Evolutionary conservation across 23 tunicate genomes (phyloP), one percentile per base, ranked within the genome.

Genomic region (Ciona savignyi): DNA sequence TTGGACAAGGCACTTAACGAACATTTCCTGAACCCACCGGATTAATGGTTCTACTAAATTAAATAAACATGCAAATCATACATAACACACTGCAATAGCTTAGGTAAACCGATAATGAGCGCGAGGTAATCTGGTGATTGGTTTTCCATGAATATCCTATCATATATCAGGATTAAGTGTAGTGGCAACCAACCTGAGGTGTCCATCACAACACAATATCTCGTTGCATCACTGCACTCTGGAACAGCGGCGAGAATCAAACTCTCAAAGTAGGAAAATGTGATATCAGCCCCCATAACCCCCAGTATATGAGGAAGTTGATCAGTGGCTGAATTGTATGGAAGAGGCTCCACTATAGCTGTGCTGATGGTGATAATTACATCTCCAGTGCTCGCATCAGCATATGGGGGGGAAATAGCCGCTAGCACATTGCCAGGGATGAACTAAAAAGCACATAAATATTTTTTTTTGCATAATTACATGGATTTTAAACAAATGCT

Each of bases 351-450:
- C 24, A 48, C 32, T 6, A 87, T 56, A 24, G 88, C 84, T 62
- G 75, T 67, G 49, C 87, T 88, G 4, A 88, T 34, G n/a, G 87
- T 88, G 24, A 88, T 27, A 3, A 88, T 78, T 0, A 88, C 68
- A n/a, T 79, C 84, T 6, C 48, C 84, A 20, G 83, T 79, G 72
- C 70, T 77, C 29, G 88, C 87, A 63, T 88, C 88, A 33, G 81
- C 32, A 34, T 88, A 88, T 3, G 96, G 96, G 29, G 96, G 80
- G 21, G 96, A 88, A 9, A 88, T 60, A 4, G 87, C 87, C 32
- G 83, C 81, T 27, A 75, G 49, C 32, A 51, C 33, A 21, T 30
- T 22, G 4, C 30, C 77, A 30, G 35, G 77, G 2, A 35, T 42
- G 15, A 42, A 42, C 56, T 42, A 15, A 42, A 42, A 42, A 6